Evolutionary conservation across 2,797 vertebrate genomes (phyloP).

Genomic region (Muscicapa striata): DNA sequence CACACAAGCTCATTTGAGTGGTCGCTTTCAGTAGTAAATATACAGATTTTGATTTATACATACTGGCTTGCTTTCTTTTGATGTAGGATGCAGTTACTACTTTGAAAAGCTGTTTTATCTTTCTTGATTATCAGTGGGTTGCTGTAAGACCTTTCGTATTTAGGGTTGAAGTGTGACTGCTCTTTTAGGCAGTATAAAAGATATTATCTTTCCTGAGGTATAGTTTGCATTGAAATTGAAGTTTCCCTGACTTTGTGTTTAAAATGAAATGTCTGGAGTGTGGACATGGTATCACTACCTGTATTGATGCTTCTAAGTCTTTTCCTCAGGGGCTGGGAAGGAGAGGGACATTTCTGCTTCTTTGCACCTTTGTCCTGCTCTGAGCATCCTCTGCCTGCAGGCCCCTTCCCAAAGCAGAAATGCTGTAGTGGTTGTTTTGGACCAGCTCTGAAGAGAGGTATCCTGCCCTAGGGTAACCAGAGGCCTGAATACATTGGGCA

Average conservation of each 20-base stretch:
- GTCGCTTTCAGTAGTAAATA: neutral
- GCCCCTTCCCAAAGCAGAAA: neutral
- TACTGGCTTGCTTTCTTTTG: neutral
- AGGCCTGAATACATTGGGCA: neutral
- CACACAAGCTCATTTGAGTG: neutral
- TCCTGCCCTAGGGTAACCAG: neutral
- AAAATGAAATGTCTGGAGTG: neutral
- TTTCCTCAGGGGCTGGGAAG: rapidly evolving
- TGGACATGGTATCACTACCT: neutral
- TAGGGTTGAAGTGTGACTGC: neutral
- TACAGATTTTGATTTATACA: neutral
- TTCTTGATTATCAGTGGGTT: neutral
- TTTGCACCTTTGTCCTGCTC: neutral
- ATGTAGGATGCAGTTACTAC: neutral
- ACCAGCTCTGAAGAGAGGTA: neutral
- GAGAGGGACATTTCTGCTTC: neutral
- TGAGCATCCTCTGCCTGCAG: neutral
- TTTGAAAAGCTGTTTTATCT: neutral
- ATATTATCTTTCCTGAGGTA: neutral
- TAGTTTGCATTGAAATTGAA: neutral
- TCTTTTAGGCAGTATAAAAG: neutral
- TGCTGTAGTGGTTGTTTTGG: neutral
- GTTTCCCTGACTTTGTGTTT: neutral
- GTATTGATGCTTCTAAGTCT: neutral
- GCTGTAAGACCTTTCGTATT: neutral